These are phyloP conservation scores for Podotricha telesiphe DNA, from an alignment of 2,888 invertebrate species.

Conservation along the genomic window DNA sequence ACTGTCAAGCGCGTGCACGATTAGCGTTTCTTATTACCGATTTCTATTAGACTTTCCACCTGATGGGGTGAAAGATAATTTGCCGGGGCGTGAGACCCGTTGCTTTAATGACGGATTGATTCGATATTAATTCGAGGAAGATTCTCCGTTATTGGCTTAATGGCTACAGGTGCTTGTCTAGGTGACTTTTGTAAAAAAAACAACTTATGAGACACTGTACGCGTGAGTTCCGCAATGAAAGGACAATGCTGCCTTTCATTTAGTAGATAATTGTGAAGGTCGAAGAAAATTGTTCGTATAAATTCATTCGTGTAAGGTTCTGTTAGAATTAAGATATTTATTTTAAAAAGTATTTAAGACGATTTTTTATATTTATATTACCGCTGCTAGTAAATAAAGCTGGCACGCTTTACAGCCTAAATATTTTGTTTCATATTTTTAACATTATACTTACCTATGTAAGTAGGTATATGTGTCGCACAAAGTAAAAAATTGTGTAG, in stretches of 20 bases:
- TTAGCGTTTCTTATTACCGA: conserved; percentile 80
- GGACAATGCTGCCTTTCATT: conserved; percentile 29
- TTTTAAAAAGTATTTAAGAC: neutral
- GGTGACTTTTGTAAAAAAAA: conserved; percentile 54
- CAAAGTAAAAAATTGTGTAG: too few relatives aligned
- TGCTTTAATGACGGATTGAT: conserved; percentile 78
- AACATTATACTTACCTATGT: too few relatives aligned
- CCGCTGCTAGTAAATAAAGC: too few relatives aligned
- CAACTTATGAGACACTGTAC: conserved; percentile 46
- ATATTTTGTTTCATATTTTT: too few relatives aligned
- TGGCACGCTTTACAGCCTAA: too few relatives aligned
- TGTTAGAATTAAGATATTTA: neutral
- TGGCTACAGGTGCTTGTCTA: conserved; percentile 63
- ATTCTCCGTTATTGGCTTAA: conserved; percentile 60
- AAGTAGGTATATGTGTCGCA: too few relatives aligned
- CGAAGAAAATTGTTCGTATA: conserved; percentile 22
- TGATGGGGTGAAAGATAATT: conserved; percentile 82
- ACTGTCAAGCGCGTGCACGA: conserved; percentile 69
- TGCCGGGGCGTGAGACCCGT: conserved; percentile 77
- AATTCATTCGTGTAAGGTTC: conserved; percentile 3
- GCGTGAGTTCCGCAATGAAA: conserved; percentile 43
- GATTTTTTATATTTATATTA: too few relatives aligned
- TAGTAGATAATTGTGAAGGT: conserved; percentile 25
- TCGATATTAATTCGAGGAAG: conserved; percentile 80
- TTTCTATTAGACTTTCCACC: conserved; percentile 82